phyloP scores from a whole-genome alignment of 2,888 invertebrate genomes.

The Plutella xylostella region DNA sequence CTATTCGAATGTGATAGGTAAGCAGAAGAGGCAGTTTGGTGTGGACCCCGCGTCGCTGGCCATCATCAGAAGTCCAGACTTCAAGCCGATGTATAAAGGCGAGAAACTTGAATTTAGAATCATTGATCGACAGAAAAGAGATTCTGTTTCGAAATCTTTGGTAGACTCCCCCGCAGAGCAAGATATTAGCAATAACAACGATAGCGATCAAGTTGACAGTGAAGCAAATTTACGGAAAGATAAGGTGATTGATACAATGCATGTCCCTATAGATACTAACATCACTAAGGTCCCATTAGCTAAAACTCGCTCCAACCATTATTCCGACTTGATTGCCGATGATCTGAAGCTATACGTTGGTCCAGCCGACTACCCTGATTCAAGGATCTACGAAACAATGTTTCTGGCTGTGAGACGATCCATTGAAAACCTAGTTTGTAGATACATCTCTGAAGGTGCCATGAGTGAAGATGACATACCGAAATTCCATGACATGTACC shows the following conservation, averaged over 20 bases:
- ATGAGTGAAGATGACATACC: slow-evolving; percentile 29
- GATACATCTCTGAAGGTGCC: slow-evolving; percentile 25
- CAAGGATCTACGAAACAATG: slow-evolving; percentile 39
- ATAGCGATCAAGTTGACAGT: no score
- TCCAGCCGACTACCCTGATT: slow-evolving; percentile 48
- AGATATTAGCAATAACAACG: slow-evolving; percentile 17
- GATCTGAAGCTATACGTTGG: slow-evolving; percentile 53
- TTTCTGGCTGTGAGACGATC: slow-evolving; percentile 41
- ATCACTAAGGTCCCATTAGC: slow-evolving; percentile 39
- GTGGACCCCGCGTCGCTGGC: slow-evolving; percentile 53
- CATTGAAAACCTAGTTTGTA: slow-evolving; percentile 36
- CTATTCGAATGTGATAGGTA: slow-evolving; percentile 54
- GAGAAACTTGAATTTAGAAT: slow-evolving; percentile 41
- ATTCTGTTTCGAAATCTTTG: slow-evolving; percentile 12
- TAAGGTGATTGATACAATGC: slow-evolving; percentile 39
- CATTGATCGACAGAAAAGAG: slow-evolving; percentile 51
- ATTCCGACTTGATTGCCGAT: slow-evolving; percentile 46
- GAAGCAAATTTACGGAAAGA: slow-evolving; percentile 28
- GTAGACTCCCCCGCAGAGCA: slow-evolving; percentile 15
- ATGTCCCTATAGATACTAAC: slow-evolving; percentile 36
- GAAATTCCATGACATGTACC: slow-evolving; percentile 48
- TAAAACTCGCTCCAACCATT: slow-evolving; percentile 45
- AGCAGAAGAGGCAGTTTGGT: slow-evolving; percentile 56
- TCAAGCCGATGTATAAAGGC: slow-evolving; percentile 41
- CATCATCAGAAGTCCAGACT: slow-evolving; percentile 42